Conservation (phyloP, 2,113 vertebrate genomes). For the Catagonus wagneri region DNA sequence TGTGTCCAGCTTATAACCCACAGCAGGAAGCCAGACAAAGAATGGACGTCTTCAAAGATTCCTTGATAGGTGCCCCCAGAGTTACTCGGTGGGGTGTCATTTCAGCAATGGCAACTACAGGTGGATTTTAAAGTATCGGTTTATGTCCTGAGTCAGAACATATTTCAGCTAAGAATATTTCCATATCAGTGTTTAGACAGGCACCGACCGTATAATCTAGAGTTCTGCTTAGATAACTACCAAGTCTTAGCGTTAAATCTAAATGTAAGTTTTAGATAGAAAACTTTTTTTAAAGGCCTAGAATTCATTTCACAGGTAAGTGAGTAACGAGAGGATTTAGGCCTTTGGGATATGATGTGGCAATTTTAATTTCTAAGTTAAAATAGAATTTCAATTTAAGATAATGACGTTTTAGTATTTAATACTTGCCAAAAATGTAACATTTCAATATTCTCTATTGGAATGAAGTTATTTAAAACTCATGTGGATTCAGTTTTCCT, state of each 20-base stretch:
- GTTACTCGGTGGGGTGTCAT: neutral
- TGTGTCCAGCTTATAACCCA: neutral
- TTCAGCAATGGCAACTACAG: neutral
- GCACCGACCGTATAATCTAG: neutral
- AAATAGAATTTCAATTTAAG: neutral
- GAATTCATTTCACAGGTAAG: slow-evolving; percentile 4
- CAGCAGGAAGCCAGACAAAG: neutral
- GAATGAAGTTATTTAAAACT: slow-evolving; percentile 51
- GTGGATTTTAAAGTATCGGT: neutral
- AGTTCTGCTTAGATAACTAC: neutral
- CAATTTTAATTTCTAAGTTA: neutral
- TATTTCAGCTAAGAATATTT: neutral
- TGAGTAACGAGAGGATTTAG: neutral
- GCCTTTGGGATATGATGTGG: neutral
- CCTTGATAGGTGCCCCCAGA: neutral
- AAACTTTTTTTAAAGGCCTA: neutral
- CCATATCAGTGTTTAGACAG: neutral
- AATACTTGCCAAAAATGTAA: neutral
- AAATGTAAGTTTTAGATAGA: neutral
- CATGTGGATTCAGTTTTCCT: slow-evolving; percentile 59
- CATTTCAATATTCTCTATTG: neutral
- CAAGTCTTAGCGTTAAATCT: neutral
- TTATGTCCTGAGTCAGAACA: neutral
- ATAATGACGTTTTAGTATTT: neutral
- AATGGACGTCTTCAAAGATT: accelerated